Evolutionary conservation across 2,888 invertebrate species (phyloP).

Genomic region (Crossocerus cetratus): DNA sequence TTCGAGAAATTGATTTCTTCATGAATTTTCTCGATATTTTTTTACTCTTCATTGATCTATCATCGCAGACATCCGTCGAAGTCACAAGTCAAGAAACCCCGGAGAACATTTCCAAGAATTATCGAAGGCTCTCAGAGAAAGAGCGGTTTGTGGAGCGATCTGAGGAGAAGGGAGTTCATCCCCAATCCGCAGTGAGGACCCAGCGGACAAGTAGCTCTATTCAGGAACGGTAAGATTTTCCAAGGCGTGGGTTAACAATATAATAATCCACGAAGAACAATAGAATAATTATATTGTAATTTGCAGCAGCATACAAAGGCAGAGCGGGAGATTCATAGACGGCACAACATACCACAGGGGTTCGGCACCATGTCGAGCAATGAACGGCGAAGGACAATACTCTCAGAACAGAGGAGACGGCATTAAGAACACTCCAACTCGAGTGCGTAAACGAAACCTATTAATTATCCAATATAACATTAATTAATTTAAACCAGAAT

Average conservation of each 20-base stretch:
- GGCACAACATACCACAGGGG: constrained; percentile 20
- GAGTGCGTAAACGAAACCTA: constrained; percentile 21
- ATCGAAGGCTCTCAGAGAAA: constrained; percentile 31
- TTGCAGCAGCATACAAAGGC: constrained; percentile 40
- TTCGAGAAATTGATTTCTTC: neutral
- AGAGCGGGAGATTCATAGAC: constrained; percentile 41
- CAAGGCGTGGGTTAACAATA: too few species aligned
- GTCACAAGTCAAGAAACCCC: constrained; percentile 11
- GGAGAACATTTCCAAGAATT: constrained; percentile 12
- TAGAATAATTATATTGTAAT: constrained; percentile 1
- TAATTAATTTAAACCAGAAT: neutral
- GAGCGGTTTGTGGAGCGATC: constrained; percentile 27
- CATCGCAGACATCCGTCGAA: constrained; percentile 15
- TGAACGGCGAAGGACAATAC: neutral
- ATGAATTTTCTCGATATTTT: neutral
- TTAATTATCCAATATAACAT: neutral
- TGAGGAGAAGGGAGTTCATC: constrained; percentile 21
- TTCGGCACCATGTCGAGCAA: constrained; percentile 23
- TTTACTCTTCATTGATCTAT: too few species aligned
- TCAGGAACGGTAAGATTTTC: too few species aligned
- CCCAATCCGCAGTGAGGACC: constrained; percentile 16
- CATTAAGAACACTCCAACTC: constrained; percentile 25
- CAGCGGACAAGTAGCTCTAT: too few species aligned
- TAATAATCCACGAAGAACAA: too few species aligned
- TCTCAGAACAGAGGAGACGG: constrained; percentile 7